Base-by-base conservation (phyloP, 2,888 invertebrate species). In the Erebia palarica region DNA sequence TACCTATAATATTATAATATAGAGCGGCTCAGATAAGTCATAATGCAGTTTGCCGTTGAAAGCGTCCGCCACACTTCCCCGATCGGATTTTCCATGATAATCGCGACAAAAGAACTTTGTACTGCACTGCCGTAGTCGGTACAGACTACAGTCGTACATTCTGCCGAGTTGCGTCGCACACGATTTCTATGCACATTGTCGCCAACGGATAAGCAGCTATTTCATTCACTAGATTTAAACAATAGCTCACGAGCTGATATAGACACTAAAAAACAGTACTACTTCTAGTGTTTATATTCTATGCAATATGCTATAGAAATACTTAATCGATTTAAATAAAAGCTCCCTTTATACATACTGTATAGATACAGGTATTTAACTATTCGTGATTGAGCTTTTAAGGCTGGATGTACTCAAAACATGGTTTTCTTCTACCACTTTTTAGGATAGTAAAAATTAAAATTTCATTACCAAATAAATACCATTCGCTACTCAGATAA, bases 31-130 rank as follows among this genome's bases (percentile, higher is more conserved):
- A 86, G 92, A 92, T 91, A 91, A 86, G 90, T 90, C 87, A 91
- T 91, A 92, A 92, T 92, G 90, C 91, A 92, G 92, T 92, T 91
- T 89, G 88, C 89, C 84, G 86, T 88, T 89, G 89, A 90, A 90
- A 89, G 90, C 89, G 81, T 81, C 84, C 86, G 88, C 89, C 87
- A 90, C 88, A 89, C 90, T 91, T 90, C 90, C 88, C 83, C 88
- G 90, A 93, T 93, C 91, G 92, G 92, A 91, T 92, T 91, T 89
- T 87, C 91, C 87, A 84, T 86, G 92, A 92, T 92, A 92, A 92
- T 92, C 91, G 88, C 86, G 87, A 92, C 92, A 92, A 92, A 92
- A 92, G 92, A 92, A 92, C 92, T 92, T 90, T 90, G 88, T 79
- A 72, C 70, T 64, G 79, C 75, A 21, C 1, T 47, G 47, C 44